Evolutionary conservation across 2,888 invertebrate genomes (phyloP).

Genomic region (Drosophila colorata): DNA sequence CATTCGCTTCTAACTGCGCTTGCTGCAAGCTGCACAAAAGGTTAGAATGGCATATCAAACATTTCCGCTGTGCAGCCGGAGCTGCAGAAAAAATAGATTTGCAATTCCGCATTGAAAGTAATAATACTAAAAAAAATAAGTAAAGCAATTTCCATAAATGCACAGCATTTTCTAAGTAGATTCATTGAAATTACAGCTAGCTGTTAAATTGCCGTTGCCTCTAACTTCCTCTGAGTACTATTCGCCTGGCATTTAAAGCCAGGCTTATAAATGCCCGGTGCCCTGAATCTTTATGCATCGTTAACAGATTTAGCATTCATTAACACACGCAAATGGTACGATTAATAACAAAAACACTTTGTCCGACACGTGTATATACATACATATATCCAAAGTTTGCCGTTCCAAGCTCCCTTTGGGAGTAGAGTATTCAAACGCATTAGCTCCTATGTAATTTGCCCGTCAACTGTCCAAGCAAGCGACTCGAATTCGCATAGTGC

Average conservation of each 20-base stretch:
- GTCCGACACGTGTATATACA: neutral
- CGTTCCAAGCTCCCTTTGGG: too few species aligned
- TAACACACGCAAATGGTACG: neutral
- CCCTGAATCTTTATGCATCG: constrained; percentile 4
- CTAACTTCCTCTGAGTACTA: constrained; percentile 16
- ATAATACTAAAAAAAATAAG: neutral
- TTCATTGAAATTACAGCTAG: constrained; percentile 39
- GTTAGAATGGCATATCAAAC: constrained; percentile 37
- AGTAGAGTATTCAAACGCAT: too few species aligned
- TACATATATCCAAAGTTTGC: too few species aligned
- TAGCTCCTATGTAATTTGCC: too few species aligned
- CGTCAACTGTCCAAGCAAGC: too few species aligned
- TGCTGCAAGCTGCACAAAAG: constrained; percentile 21
- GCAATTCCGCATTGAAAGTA: constrained; percentile 43
- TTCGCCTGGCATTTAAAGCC: constrained; percentile 1
- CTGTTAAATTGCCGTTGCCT: constrained; percentile 48
- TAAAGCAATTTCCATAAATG: constrained; percentile 53
- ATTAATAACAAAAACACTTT: neutral
- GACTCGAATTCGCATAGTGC: too few species aligned
- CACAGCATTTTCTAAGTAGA: constrained; percentile 22
- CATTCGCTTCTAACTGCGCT: constrained; percentile 17
- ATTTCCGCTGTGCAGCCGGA: constrained; percentile 55
- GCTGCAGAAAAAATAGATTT: constrained; percentile 30
- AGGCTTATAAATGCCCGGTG: neutral
- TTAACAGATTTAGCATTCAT: neutral